phyloP scores from a whole-genome alignment of 1,140 invertebrate genomes.

The Antheraea mylitta region DNA sequence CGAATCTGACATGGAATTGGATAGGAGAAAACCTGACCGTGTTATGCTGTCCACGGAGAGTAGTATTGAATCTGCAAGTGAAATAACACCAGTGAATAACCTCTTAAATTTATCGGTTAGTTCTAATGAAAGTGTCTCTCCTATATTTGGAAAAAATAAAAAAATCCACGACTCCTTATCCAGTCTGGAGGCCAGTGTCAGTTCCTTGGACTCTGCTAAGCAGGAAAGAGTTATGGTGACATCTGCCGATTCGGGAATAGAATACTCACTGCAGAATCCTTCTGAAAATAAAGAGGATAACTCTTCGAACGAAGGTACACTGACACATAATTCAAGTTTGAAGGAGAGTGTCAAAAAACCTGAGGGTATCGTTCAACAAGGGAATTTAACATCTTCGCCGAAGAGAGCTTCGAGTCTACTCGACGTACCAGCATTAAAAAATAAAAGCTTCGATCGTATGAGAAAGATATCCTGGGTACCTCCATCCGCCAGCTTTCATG shows the following conservation, averaged over 20 bases:
- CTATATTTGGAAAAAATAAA: constrained; percentile 68
- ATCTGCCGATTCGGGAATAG: constrained; percentile 74
- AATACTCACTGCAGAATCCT: constrained; percentile 67
- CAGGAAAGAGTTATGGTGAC: constrained; percentile 67
- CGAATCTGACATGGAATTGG: constrained; percentile 38
- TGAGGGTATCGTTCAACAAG: constrained; percentile 27
- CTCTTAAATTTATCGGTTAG: constrained; percentile 69
- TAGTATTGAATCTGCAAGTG: constrained; percentile 66
- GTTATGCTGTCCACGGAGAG: constrained; percentile 51
- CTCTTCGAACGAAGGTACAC: constrained; percentile 73
- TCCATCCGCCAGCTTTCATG: constrained; percentile 62
- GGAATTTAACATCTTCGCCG: constrained; percentile 60
- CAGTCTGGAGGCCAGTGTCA: constrained; percentile 74
- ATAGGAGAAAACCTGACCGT: constrained; percentile 40
- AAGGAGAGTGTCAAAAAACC: constrained; percentile 50
- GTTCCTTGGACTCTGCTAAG: constrained; percentile 66
- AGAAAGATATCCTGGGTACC: constrained; percentile 80
- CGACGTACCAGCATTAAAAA: constrained; percentile 68
- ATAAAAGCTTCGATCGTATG: constrained; percentile 62
- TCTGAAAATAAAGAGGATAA: constrained; percentile 59
- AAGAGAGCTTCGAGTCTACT: constrained; percentile 67
- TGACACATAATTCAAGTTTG: constrained; percentile 70
- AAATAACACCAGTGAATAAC: constrained; percentile 61
- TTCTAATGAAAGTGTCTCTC: constrained; percentile 74
- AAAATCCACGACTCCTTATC: constrained; percentile 72